These are phyloP conservation scores for Rhineura floridana DNA, from an alignment of 2,113 vertebrate genomes.

Conservation along the genomic window DNA sequence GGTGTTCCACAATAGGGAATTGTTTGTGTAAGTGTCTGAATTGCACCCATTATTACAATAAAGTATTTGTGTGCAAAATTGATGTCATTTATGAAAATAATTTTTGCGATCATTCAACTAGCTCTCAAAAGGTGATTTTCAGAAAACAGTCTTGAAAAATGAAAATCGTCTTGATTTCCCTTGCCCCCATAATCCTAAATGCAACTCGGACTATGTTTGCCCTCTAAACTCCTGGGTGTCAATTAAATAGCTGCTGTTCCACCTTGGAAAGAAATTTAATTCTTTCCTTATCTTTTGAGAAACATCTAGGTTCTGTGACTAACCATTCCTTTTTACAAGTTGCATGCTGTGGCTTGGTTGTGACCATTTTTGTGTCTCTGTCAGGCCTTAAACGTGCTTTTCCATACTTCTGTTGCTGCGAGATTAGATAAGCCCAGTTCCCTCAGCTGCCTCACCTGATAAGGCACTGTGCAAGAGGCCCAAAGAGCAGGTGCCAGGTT, in stretches of 20 bases:
- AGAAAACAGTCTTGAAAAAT: neutral
- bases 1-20: too few relatives aligned
- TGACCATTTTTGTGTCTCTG: constrained; percentile 22
- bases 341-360: constrained; percentile 3
- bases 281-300: constrained; percentile 14
- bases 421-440: constrained; percentile 40
- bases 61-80: neutral
- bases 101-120: neutral
- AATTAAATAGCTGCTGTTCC: neutral
- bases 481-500: neutral
- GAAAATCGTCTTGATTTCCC: too few relatives aligned
- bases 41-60: neutral
- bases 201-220: neutral
- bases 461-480: constrained; percentile 25
- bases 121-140: neutral
- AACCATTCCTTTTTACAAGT: neutral
- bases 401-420: constrained; percentile 39
- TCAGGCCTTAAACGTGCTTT: constrained; percentile 30
- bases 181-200: neutral
- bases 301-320: neutral
- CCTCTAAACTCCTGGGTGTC: neutral
- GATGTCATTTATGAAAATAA: neutral
- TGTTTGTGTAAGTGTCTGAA: too few relatives aligned
- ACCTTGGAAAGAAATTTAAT: neutral
- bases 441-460: constrained; percentile 23